Percentiles rank a stretch among this genome's conserved stretches.
These are phyloP conservation scores for Potamilus streckersoni DNA, from an alignment of 1,140 invertebrate genomes.

Conservation along the genomic window DNA sequence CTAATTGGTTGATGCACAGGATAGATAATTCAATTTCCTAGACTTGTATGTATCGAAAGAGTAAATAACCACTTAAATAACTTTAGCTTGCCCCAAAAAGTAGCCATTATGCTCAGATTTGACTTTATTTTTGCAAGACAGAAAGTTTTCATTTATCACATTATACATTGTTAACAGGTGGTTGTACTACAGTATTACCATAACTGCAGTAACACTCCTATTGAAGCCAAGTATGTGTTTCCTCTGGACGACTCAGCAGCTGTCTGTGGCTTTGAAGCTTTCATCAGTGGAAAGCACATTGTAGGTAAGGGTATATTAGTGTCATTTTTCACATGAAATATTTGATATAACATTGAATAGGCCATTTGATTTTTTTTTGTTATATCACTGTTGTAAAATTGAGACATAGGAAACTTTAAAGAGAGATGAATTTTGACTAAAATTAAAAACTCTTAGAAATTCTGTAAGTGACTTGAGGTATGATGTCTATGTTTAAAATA, in stretches of 20 bases:
- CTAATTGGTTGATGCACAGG: too few relatives aligned
- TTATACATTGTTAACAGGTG: constrained; percentile 37
- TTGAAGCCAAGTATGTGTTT: constrained; percentile 69
- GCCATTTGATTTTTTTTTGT: neutral
- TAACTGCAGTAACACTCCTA: constrained; percentile 53
- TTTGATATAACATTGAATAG: neutral
- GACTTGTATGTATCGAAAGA: too few relatives aligned
- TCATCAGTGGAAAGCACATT: constrained; percentile 67
- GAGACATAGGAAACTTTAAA: neutral
- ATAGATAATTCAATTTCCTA: too few relatives aligned
- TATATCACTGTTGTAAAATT: neutral
- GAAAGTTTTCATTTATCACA: too few relatives aligned
- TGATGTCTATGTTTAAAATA: neutral
- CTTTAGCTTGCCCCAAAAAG: too few relatives aligned
- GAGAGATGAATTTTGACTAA: neutral
- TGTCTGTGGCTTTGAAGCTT: constrained; percentile 69
- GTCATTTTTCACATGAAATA: too few relatives aligned
- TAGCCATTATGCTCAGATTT: too few relatives aligned
- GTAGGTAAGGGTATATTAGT: constrained; percentile 18
- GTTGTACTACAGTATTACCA: constrained; percentile 61
- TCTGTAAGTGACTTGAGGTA: neutral
- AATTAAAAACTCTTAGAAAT: too few relatives aligned
- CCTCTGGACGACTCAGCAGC: constrained; percentile 66
- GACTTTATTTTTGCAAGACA: too few relatives aligned
- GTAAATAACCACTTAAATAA: too few relatives aligned